Evolutionary conservation across 2,888 invertebrate genomes (phyloP), one percentile per base, ranked within the genome.

Genomic region (Emmelina monodactyla): DNA sequence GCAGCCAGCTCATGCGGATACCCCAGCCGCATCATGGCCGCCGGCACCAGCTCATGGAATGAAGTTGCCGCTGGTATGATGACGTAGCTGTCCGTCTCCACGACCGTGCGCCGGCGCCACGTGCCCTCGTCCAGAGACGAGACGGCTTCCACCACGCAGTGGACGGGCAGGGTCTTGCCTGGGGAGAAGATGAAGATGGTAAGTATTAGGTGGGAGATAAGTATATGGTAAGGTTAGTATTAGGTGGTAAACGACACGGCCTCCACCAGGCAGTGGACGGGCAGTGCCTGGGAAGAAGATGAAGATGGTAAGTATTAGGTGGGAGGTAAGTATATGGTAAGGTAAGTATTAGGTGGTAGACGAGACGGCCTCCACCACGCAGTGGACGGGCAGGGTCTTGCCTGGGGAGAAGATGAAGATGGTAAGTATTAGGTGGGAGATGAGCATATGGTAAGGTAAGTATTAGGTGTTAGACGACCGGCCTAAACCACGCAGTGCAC

Each of bases 401-500:
- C 76, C 79, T 79, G 48, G 0, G 46, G 36, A 7, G 11, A 25
- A 11, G 25, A 25, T 7, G 11, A 3, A 7, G n/a, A 25, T 3
- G 25, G 9, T 25, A 25, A 11, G 6, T 19, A 5, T 19, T 19
- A 9, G 9, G 5, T 19, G 19, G 5, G 19, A 19, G n/a, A n/a
- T n/a, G n/a, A n/a, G n/a, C n/a, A n/a, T n/a, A n/a, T n/a, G n/a
- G n/a, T n/a, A n/a, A n/a, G n/a, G n/a, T n/a, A n/a, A n/a, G n/a
- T n/a, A n/a, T n/a, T n/a, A n/a, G n/a, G n/a, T n/a, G n/a, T n/a
- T n/a, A n/a, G n/a, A n/a, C n/a, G n/a, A n/a, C n/a, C n/a, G n/a
- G n/a, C n/a, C n/a, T n/a, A n/a, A n/a, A n/a, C n/a, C n/a, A n/a
- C 87, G 66, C 97, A 97, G 68, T 97, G 96, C 32, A 98, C 91